These are phyloP conservation scores for Picus viridis DNA, from an alignment of 2,797 vertebrate species.

Conservation along the genomic window DNA sequence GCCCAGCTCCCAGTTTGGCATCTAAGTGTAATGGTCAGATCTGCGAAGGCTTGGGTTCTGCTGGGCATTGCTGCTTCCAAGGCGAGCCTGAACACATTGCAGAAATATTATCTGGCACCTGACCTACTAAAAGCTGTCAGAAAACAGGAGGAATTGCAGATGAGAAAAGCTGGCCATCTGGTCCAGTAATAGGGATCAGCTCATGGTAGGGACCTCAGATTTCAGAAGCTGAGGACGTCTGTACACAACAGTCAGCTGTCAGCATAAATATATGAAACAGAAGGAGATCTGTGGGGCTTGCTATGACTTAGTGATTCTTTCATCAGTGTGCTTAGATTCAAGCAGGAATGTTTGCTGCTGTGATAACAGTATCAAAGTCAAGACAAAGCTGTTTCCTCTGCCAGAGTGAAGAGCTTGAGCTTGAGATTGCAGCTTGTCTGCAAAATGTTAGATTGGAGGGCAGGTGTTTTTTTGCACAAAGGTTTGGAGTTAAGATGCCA, in stretches of 20 bases:
- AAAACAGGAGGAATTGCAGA: conserved; percentile 21
- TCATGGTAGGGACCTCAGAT: not conserved
- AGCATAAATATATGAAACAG: not conserved
- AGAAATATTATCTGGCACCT: conserved; percentile 28
- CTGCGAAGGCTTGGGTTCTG: not conserved
- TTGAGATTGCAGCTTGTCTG: not conserved
- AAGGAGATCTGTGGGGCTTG: not conserved
- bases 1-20: not conserved
- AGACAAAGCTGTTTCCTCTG: not conserved
- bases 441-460: not conserved
- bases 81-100: not conserved
- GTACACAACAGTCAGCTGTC: not conserved
- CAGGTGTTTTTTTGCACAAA: not conserved
- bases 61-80: not conserved
- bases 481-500: not conserved
- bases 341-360: not conserved
- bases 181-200: not conserved
- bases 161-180: conserved; percentile 23
- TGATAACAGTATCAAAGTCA: not conserved
- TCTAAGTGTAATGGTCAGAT: not conserved
- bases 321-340: not conserved
- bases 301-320: not conserved
- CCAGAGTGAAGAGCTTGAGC: not conserved
- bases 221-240: not conserved
- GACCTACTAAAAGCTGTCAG: conserved; percentile 23